Base-by-base conservation (phyloP, 1,140 invertebrate species). In the Triops longicaudatus region DNA sequence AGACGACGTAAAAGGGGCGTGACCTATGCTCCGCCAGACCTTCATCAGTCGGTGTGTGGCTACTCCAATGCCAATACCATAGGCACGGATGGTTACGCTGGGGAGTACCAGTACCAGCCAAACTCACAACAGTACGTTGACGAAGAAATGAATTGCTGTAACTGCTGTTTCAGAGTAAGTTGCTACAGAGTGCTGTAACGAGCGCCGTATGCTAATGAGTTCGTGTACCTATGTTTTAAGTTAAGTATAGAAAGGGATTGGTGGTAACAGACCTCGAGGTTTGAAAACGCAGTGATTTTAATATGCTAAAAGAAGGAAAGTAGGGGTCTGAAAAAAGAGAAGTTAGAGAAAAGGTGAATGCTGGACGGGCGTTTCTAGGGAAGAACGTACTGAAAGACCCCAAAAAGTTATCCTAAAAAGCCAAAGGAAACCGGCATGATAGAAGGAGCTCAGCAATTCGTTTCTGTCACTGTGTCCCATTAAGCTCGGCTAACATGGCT, bases 1-100 rank as follows among this genome's bases (percentile, higher is more conserved):
- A 84, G 88, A 80, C 87, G 86, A 80, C 79, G 79, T 73, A 76
- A 76, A 74, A 63, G 41, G 72, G 31, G 27, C 26, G 71, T 75
- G 31, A 50, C 79, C 80, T 31, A 78, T 76, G 74, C 26, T 26
- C 37, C 37, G 22, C 43, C 74, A 42, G 41, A 63, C 73, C 31
- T 41, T 26, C 73, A 74, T 10, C 72, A 76, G 22, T 42, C 77
- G 17, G 17, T 22, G 6, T 43, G 37, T 44, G 74, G 26, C 26
- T 41, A 75, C 12, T 17, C 44, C 27, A 75, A 43, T n/a, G 78
- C 37, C 37, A 78, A 44, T 27, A 37, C 74, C 11, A 37, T 7
- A 37, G 27, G 73, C 80, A 43, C 76, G 78, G 44, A 73, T 78
- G 74, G 63, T 76, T 6, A 26, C 78, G 37, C 14, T 76, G 27